A percentile compares a stretch with the other conserved stretches of the same genome.
Conservation (phyloP, 2,797 vertebrate genomes). For the Chelon auratus region DNA sequence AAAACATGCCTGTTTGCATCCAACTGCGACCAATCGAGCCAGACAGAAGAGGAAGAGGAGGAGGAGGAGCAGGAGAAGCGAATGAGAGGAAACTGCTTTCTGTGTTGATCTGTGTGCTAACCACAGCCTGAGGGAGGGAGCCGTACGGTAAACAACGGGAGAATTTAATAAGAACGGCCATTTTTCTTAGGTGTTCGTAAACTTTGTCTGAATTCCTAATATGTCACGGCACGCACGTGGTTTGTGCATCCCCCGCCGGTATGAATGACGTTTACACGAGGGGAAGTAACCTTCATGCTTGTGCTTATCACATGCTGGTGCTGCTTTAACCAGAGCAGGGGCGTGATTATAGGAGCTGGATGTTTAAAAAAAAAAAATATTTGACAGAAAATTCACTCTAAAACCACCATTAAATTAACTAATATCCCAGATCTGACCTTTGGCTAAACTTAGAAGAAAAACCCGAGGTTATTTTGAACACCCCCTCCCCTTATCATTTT, state of each 20-base stretch:
- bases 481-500: constrained; percentile 14
- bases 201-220: constrained; percentile 50
- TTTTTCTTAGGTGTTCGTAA: constrained; percentile 19
- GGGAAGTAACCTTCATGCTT: constrained; percentile 61
- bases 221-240: constrained; percentile 41
- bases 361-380: constrained; percentile 26
- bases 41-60: constrained; percentile 1
- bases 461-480: constrained; percentile 5
- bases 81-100: constrained; percentile 10
- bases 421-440: constrained; percentile 20
- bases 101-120: constrained; percentile 39
- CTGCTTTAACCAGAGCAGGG: constrained; percentile 34
- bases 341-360: constrained; percentile 3
- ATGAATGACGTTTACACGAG: constrained; percentile 46
- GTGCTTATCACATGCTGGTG: constrained; percentile 40
- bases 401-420: constrained; percentile 22
- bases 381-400: constrained; percentile 33
- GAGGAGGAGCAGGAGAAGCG: neutral
- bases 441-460: constrained; percentile 15
- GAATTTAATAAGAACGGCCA: constrained; percentile 31
- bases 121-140: constrained; percentile 41
- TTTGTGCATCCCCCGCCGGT: constrained; percentile 18
- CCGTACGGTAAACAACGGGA: constrained; percentile 43
- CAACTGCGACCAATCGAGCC: constrained; percentile 10
- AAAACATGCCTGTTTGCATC: constrained; percentile 31